Conservation (phyloP, 2,888 invertebrate species). For the Macaria liturata region DNA sequence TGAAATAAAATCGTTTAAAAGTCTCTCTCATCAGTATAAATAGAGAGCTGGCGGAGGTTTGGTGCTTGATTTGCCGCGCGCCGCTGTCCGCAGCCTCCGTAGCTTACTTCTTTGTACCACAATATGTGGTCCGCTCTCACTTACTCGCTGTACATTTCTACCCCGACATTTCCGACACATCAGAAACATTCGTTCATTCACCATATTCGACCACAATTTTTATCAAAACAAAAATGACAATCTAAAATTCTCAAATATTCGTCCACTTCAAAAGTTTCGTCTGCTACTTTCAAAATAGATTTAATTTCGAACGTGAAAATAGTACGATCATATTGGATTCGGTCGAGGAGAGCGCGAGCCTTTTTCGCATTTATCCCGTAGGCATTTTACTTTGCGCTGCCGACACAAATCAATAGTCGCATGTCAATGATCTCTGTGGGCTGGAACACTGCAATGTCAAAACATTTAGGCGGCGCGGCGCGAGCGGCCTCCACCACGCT, state of each 20-base stretch:
- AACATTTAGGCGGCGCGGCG: slow-evolving; percentile 27
- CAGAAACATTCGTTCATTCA: slow-evolving; percentile 23
- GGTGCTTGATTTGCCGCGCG: slow-evolving; percentile 37
- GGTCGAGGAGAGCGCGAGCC: slow-evolving; percentile 10
- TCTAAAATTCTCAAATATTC: slow-evolving; percentile 3
- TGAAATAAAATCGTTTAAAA: too few relatives aligned
- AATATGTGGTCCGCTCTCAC: slow-evolving; percentile 24
- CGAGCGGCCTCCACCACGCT: slow-evolving; percentile 16
- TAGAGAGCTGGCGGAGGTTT: slow-evolving; percentile 33
- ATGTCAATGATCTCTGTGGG: slow-evolving; percentile 48
- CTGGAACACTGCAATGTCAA: slow-evolving; percentile 41
- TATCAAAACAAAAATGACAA: slow-evolving; percentile 14
- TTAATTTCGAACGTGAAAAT: slow-evolving; percentile 4
- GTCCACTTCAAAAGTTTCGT: background rate
- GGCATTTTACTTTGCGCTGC: slow-evolving; percentile 34
- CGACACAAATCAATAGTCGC: slow-evolving; percentile 48
- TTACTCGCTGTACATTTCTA: slow-evolving; percentile 27
- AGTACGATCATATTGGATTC: slow-evolving; percentile 8
- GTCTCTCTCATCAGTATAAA: slow-evolving; percentile 34
- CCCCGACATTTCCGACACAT: slow-evolving; percentile 28
- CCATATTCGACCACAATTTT: slow-evolving; percentile 11
- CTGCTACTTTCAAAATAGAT: slow-evolving; percentile 5
- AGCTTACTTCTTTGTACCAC: slow-evolving; percentile 32
- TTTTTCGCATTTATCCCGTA: slow-evolving; percentile 26
- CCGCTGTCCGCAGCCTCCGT: slow-evolving; percentile 34